A percentile compares a stretch with the other conserved stretches of the same genome.
Conservation (phyloP, 1,140 invertebrate genomes). For the Drosophila persimilis region DNA sequence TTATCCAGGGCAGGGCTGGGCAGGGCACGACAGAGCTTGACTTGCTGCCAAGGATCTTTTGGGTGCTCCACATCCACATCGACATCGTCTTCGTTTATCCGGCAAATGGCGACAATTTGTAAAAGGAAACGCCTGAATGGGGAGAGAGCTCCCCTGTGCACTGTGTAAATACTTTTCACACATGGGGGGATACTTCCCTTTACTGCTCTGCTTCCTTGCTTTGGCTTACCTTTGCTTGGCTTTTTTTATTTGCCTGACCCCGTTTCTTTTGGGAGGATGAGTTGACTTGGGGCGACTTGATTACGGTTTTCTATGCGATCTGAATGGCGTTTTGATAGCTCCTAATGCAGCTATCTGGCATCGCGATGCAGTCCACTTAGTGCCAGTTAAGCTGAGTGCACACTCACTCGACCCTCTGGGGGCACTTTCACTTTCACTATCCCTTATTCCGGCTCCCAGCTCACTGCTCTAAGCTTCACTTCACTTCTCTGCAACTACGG, state of each 20-base stretch:
- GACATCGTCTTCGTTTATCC: conserved; percentile 15
- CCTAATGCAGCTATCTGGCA: conserved; percentile 76
- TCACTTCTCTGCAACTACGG: no score
- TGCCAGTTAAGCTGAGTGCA: conserved; percentile 55
- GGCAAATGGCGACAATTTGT: conserved; percentile 78
- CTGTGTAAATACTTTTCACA: conserved; percentile 60
- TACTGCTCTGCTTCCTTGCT: not conserved
- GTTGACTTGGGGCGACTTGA: conserved; percentile 55
- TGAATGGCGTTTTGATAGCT: conserved; percentile 77
- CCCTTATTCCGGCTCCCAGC: not conserved
- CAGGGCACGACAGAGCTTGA: not conserved
- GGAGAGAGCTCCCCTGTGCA: conserved; percentile 29
- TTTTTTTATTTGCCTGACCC: conserved; percentile 69
- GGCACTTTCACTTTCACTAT: conserved; percentile 64
- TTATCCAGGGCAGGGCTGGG: conserved; percentile 8
- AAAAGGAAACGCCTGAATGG: conserved; percentile 37
- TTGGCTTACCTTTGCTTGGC: no score
- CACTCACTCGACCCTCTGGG: not conserved
- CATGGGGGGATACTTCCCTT: conserved; percentile 12
- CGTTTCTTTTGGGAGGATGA: conserved; percentile 38
- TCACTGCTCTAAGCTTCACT: not conserved
- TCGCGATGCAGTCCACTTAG: conserved; percentile 78
- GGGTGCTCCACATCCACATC: conserved; percentile 16
- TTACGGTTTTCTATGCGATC: conserved; percentile 60
- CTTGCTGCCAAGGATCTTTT: conserved; percentile 40